These are phyloP conservation scores for Strigops habroptila DNA, from an alignment of 2,113 vertebrate species.

Conservation along the genomic window DNA sequence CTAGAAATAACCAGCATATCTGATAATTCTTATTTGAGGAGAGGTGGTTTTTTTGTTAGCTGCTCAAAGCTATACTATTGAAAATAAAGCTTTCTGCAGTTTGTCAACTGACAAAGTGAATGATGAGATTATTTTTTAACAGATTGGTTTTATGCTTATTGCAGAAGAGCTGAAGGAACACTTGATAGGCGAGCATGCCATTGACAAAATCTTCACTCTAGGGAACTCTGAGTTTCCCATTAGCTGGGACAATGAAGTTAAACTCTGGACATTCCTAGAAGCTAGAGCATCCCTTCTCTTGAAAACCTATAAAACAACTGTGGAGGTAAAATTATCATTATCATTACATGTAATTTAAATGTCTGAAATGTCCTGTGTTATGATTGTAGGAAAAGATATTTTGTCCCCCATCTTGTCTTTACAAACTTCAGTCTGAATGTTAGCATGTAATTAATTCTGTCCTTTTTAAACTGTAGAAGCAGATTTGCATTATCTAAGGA, in stretches of 20 bases:
- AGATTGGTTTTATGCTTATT: constrained; percentile 52
- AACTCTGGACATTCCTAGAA: constrained; percentile 97
- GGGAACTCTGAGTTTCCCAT: constrained; percentile 93
- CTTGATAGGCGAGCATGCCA: constrained; percentile 87
- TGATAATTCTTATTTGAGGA: not conserved
- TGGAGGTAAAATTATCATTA: constrained; percentile 75
- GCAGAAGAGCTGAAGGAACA: constrained; percentile 93
- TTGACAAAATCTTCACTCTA: constrained; percentile 94
- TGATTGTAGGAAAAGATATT: not conserved
- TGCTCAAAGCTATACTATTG: not conserved
- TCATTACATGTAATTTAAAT: not conserved
- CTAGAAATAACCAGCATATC: not conserved
- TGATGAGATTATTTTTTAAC: constrained; percentile 15
- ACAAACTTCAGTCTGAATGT: not conserved
- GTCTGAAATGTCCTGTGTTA: not conserved
- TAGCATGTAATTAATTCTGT: constrained; percentile 10
- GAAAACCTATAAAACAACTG: constrained; percentile 92
- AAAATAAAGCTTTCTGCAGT: not conserved
- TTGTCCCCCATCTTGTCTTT: not conserved
- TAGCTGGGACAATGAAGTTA: constrained; percentile 98
- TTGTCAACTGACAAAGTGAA: not conserved
- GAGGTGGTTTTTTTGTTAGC: not conserved
- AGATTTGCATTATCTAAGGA: constrained; percentile 45
- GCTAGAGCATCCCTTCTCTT: constrained; percentile 91
- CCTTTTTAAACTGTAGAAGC: not conserved